Conservation (phyloP, 2,113 vertebrate species). For the Cnemophilus loriae region DNA sequence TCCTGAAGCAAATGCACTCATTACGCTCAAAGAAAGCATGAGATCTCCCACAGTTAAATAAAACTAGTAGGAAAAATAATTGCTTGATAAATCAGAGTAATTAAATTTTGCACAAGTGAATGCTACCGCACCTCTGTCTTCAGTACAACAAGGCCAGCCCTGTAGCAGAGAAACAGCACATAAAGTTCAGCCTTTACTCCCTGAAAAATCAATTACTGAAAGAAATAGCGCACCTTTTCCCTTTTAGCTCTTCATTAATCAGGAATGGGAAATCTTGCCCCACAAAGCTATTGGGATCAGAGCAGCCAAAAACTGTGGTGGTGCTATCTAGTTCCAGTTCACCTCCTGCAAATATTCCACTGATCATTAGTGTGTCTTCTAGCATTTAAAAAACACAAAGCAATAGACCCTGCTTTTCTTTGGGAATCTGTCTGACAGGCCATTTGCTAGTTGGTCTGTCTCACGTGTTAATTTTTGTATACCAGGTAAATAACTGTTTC, state of each 20-base stretch:
- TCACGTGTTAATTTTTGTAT: not conserved
- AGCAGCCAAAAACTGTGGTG: not conserved
- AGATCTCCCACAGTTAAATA: slow-evolving; percentile 26
- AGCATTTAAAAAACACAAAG: not conserved
- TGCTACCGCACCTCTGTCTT: not conserved
- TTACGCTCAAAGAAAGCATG: slow-evolving; percentile 18
- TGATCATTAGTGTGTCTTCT: not conserved
- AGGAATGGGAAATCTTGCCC: not conserved
- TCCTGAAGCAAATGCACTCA: slow-evolving; percentile 43
- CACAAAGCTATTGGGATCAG: not conserved
- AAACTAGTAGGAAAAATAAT: slow-evolving; percentile 46
- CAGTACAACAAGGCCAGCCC: not conserved
- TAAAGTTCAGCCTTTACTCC: not conserved
- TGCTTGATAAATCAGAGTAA: slow-evolving; percentile 55
- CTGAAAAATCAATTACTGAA: not conserved
- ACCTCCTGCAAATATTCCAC: not conserved
- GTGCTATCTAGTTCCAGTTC: not conserved
- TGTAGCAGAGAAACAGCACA: not conserved
- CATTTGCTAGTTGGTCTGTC: not conserved
- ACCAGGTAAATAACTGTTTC: not conserved
- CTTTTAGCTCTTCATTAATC: not conserved
- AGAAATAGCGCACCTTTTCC: not conserved
- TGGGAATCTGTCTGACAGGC: not conserved
- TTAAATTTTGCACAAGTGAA: slow-evolving; percentile 43
- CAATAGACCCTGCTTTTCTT: not conserved